These are phyloP conservation scores for Reinhardtius hippoglossoides DNA, from an alignment of 2,113 vertebrate species.

Conservation along the genomic window DNA sequence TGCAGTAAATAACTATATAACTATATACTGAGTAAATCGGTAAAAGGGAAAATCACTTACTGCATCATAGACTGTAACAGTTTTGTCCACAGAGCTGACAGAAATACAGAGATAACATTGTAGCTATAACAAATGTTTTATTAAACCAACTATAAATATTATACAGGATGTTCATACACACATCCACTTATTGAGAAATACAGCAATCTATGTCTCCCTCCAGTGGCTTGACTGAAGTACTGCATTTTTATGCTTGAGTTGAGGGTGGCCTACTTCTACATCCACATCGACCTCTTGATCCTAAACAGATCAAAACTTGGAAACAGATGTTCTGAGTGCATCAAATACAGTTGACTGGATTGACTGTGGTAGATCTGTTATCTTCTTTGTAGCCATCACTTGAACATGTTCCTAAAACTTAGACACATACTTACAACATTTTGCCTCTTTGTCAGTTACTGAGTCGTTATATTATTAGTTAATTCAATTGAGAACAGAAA, in stretches of 20 bases:
- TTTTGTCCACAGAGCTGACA: constrained; percentile 95
- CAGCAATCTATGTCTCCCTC: constrained; percentile 57
- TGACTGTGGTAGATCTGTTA: too few relatives aligned
- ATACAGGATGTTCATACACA: neutral
- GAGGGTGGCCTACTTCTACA: constrained; percentile 22
- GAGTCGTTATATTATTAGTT: too few relatives aligned
- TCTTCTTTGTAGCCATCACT: too few relatives aligned
- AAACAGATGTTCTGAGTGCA: constrained; percentile 16
- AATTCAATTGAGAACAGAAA: too few relatives aligned
- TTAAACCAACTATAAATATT: neutral
- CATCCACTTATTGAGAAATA: neutral
- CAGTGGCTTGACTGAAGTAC: constrained; percentile 15
- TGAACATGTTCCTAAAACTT: too few relatives aligned
- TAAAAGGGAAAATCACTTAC: constrained; percentile 85
- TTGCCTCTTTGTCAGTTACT: too few relatives aligned
- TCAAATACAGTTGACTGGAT: neutral
- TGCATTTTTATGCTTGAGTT: neutral
- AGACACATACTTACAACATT: too few relatives aligned
- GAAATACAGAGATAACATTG: constrained; percentile 18
- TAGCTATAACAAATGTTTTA: neutral
- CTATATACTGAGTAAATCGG: too few relatives aligned
- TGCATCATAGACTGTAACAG: constrained; percentile 87
- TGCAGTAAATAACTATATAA: neutral
- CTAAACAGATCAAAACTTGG: constrained; percentile 31
- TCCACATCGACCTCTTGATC: constrained; percentile 11